Base-by-base conservation (phyloP, 2,888 invertebrate species). In the Aproaerema taeniolella region DNA sequence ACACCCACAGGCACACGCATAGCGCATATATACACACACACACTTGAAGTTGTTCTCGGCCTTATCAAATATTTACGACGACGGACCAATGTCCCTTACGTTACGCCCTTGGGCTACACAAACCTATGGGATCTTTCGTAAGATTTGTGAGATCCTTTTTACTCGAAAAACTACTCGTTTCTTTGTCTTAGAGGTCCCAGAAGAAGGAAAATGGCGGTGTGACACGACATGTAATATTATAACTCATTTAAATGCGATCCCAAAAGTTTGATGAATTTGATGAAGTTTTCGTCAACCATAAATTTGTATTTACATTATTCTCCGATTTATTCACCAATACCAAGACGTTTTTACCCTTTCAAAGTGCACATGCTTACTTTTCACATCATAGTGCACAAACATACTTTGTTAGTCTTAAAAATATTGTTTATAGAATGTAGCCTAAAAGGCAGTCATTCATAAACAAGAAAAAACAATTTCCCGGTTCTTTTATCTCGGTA, bases 61-160 rank as follows among this genome's bases (percentile, higher is more conserved):
- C 41, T 38, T 41, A 41, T 41, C 41, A 41, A 38, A 41, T 41
- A 41, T 38, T 41, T 41, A 41, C 38, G 41, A 41, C 38, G 41
- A 38, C 41, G 36, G 28, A 14, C 38, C 38, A 33, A 38, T 41
- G 41, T 38, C 38, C 38, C 41, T 24, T 28, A 30, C 20, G 35
- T 30, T 38, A 34, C 34, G 34, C 31, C 32, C 37, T 33, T 33
- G 29, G 38, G 41, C 33, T 38, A 38, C 37, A 24, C 24, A 32
- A 38, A 33, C 38, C 30, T 38, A 33, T 41, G 32, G 41, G 37
- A 38, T 41, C 26, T 25, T 31, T 36, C 14, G 12, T 15, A 40
- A 40, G 40, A 40, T 35, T 40, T 40, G 35, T 40, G 40, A 40
- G 35, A 31, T 35, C 34, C 15, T 40, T 40, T 35, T 33, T 35